Evolutionary conservation across 1,140 invertebrate genomes (phyloP).

Genomic region (Chionoecetes opilio): DNA sequence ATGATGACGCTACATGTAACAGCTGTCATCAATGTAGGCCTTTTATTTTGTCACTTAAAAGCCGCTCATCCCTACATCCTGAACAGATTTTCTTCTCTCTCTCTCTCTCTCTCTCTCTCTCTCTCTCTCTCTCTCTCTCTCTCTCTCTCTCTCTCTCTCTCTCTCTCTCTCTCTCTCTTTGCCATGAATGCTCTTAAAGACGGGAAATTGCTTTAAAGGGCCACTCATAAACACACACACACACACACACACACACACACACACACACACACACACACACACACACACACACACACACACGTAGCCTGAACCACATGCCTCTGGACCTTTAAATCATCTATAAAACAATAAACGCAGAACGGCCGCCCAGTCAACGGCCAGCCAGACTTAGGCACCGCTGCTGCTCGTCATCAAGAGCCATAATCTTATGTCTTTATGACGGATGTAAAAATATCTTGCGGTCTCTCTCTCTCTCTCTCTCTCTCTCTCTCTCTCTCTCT

Average conservation of each 20-base stretch:
- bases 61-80: neutral
- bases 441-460: conserved; percentile 52
- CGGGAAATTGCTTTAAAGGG: too few relatives aligned
- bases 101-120: too few relatives aligned
- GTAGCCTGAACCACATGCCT: neutral
- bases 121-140: too few relatives aligned
- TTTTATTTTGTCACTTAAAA: neutral
- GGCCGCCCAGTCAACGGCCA: neutral
- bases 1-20: too few relatives aligned
- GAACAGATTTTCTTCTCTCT: neutral
- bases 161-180: too few relatives aligned
- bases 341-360: conserved; percentile 55
- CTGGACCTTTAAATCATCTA: conserved; percentile 58
- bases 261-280: too few relatives aligned
- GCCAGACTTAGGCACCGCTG: neutral
- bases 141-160: too few relatives aligned
- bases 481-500: neutral
- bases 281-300: conserved; percentile 46
- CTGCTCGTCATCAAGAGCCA: conserved; percentile 52
- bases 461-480: neutral
- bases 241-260: too few relatives aligned
- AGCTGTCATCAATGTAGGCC: too few relatives aligned
- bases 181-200: neutral
- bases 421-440: conserved; percentile 58
- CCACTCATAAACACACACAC: too few relatives aligned